Evolutionary conservation across 2,888 invertebrate genomes (phyloP), one percentile per base, ranked within the genome.

Genomic region (Drosophila kambysellisi): DNA sequence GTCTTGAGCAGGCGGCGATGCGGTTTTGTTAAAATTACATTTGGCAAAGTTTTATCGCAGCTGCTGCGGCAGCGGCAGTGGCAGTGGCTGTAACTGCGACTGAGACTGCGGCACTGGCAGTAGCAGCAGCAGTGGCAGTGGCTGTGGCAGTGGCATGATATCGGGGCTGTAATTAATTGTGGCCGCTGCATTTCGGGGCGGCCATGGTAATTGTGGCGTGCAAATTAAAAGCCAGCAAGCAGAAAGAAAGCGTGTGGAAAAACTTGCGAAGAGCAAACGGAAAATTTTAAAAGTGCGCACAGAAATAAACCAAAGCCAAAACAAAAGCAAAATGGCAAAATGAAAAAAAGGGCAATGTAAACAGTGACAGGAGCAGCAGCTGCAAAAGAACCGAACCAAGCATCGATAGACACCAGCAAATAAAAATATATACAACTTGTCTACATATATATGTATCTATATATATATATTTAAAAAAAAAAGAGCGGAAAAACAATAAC

Each of bases 21-120:
- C 90, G 88, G 91, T 88, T 89, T 85, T 85, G 91, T 89, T 89
- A 81, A 89, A 91, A 89, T 89, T 88, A 89, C 90, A 90, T 88
- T 91, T 88, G 88, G 70, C 76, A 90, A 88, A 88, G 91, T 88
- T 88, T 88, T 88, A 91, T 89, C 88, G 88, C 82, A 83, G 89
- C 82, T 80, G 82, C 72, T 75, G 71, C 59, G 76, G 64, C 30
- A 46, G 48, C 41, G 67, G 37, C 62, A 50, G 68, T 35, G 76
- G 64, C 30, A 46, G 48, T 37, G 67, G 37, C 62, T 57, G 68
- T 35, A 58, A 43, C 60, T 72, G 72, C 53, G 53, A 72, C 71
- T 61, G 71, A 61, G 53, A 64, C 60, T 69, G 75, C 43, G 74
- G 62, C 15, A 46, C 41, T 35, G 61, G 35, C 62, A 48, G 67